Base-by-base conservation (phyloP, 2,113 vertebrate species). In the Oxyura jamaicensis region DNA sequence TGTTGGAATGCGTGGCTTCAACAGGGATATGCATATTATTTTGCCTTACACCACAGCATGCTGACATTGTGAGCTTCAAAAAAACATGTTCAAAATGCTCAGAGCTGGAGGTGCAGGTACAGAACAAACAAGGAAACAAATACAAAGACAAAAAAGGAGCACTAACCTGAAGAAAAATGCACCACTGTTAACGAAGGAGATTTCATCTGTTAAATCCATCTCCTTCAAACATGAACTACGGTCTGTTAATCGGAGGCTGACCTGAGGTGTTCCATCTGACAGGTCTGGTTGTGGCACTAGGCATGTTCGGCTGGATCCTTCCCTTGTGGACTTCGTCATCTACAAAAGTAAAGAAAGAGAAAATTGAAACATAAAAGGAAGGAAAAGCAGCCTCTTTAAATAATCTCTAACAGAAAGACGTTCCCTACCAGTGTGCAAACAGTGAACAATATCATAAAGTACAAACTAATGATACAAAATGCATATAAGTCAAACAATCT, bases 121-220 rank as follows among this genome's bases (percentile, higher is more conserved):
- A 48, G 60, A 94, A 86, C n/a, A 81, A 86, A 71, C 2, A 72
- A 58, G 36, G 5, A 78, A 41, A 39, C 8, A 81, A 41, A 63
- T 5, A 60, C 10, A 68, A 62, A 86, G 36, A 29, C 25, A 72
- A 95, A 62, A 74, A 85, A 72, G 46, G 8, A 85, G 18, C 52
- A 97, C 97, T 95, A 53, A 98, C 98, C 97, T 98, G 95, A 77
- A 86, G 65, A 95, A 91, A 87, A 97, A 96, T 0, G 67, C 62
- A 59, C 91, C 90, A 66, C 66, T 97, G 85, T 77, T 93, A 58
- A 90, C 2, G 20, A 94, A 92, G 69, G 92, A 88, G 31, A 97
- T 53, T 69, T 97, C 95, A 90, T 97, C 97, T 74, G 95, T 58
- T 60, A 96, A 91, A 68, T 97, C 96, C 93, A 93, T 87, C 59